Conservation (phyloP, 2,888 invertebrate species). For the Celastrina argiolus region DNA sequence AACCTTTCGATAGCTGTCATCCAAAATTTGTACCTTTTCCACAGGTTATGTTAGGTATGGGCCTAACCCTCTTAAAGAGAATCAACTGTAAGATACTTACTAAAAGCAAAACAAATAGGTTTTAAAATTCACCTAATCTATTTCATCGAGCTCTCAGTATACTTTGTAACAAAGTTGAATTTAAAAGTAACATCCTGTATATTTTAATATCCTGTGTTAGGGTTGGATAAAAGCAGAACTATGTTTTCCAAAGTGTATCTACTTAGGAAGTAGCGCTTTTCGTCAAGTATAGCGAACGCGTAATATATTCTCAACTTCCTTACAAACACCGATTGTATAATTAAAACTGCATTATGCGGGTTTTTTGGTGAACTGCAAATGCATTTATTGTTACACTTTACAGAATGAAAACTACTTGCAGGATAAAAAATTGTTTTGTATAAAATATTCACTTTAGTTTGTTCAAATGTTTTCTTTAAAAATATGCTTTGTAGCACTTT, state of each 20-base stretch:
- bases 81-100: background rate
- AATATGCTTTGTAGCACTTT: too few species aligned
- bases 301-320: background rate
- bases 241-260: constrained; percentile 11
- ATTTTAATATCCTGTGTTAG: constrained; percentile 17
- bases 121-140: background rate
- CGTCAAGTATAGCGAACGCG: background rate
- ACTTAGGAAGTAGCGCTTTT: constrained; percentile 2
- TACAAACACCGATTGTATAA: background rate
- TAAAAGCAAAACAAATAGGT: background rate
- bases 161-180: background rate
- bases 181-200: constrained; percentile 17
- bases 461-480: too few species aligned
- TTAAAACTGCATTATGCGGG: background rate
- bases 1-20: too few species aligned
- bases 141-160: background rate
- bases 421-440: too few species aligned
- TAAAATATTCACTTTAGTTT: too few species aligned
- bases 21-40: too few species aligned
- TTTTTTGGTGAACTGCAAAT: background rate
- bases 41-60: too few species aligned
- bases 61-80: too few species aligned
- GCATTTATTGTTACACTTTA: background rate
- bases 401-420: too few species aligned
- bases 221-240: constrained; percentile 1